A percentile compares a stretch with the other conserved stretches of the same genome.
phyloP scores from a whole-genome alignment of 2,113 vertebrate genomes.

The Rhinopomastus cyanomelas region DNA sequence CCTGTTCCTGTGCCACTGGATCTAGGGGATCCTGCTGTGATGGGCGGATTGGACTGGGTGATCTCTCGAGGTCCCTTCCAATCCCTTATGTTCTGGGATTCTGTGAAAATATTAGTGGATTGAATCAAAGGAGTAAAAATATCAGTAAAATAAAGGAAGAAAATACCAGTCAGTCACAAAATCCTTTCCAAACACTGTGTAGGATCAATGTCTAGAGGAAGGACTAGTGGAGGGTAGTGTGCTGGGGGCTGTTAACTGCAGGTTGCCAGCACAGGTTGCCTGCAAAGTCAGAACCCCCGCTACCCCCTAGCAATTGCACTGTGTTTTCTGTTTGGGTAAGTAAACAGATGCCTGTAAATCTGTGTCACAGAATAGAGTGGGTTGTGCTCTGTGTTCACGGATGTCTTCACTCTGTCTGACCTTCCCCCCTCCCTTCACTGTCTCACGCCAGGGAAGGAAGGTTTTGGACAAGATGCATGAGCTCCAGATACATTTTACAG shows the following conservation, averaged over 20 bases:
- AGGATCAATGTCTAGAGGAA: too few relatives aligned
- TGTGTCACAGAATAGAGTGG: background rate
- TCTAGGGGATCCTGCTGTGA: too few relatives aligned
- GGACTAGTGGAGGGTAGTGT: background rate
- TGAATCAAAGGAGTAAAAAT: too few relatives aligned
- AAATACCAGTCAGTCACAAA: background rate
- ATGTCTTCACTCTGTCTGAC: background rate
- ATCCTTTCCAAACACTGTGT: background rate
- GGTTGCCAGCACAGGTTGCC: background rate
- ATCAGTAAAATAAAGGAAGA: background rate
- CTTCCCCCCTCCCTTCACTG: background rate
- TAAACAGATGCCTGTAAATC: background rate
- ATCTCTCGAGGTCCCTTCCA: too few relatives aligned
- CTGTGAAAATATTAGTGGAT: background rate
- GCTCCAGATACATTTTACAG: constrained; percentile 81
- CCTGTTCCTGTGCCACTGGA: too few relatives aligned
- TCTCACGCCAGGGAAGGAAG: constrained; percentile 79
- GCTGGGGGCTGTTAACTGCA: background rate
- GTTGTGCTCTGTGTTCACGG: background rate
- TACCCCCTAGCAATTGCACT: fast-evolving
- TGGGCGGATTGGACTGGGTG: too few relatives aligned
- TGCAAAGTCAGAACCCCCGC: background rate
- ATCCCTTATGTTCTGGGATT: too few relatives aligned
- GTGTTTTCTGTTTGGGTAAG: background rate
- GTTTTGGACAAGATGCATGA: constrained; percentile 81